Base-by-base conservation (phyloP, 2,888 invertebrate species). In the Dolichomitus sp. region DNA sequence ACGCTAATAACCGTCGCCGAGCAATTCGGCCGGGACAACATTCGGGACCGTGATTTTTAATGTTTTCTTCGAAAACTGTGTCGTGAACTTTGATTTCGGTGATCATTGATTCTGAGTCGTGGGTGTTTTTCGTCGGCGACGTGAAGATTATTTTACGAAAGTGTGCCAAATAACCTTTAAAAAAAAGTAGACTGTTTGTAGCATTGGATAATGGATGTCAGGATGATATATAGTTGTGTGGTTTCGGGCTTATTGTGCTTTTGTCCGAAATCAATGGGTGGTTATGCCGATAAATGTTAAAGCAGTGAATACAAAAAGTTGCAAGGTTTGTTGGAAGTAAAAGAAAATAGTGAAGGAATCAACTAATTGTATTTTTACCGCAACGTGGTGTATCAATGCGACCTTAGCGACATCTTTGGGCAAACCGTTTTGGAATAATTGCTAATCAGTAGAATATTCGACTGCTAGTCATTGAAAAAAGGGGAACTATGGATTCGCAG, bases 401-500 rank as follows among this genome's bases (percentile, higher is more conserved):
- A 59, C 54, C 54, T 54, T 14, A 54, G 54, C 27, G 54, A 54
- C 54, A 54, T 27, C 23, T 27, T 54, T 54, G 54, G 12, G 27
- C 23, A 52, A 19, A 3, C 12, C 2, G 23, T 4, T 54, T 6
- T n/a, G 17, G 33, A 30, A 50, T 4, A 33, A 33, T 66, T 27
- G 27, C 54, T 14, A 27, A 14, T 54, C 14, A 5, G 27, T 12
- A n/a, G 48, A 48, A 5, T 48, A 48, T 17, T 48, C 17, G 48
- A 48, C 17, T 17, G 17, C 17, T 48, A 14, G 48, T 45, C 5
- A 48, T 48, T 48, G 48, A 4, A 52, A 12, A 73, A 45, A 48
- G n/a, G 9, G 54, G 72, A 78, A 87, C 86, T 42, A 93, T 92
- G 92, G 93, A 92, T 88, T 89, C 92, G 59, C 91, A 92, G 81